Base-by-base conservation (phyloP, 2,113 vertebrate genomes). In the Sinocyclocheilus maitianheensis region DNA sequence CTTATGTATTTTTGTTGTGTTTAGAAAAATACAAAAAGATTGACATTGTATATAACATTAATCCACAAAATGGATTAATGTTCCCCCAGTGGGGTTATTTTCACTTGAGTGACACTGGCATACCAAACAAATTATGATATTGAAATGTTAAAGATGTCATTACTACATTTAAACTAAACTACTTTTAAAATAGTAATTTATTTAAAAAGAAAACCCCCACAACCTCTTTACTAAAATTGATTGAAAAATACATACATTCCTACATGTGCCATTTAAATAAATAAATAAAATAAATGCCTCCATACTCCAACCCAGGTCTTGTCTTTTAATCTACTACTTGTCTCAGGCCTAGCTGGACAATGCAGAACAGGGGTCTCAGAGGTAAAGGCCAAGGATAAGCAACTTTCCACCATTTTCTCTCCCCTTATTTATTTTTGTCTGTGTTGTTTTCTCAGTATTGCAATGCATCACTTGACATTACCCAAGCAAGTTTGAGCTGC, bases 391-490 rank as follows among this genome's bases (percentile, higher is more conserved):
- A 67, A 84, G 88, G 92, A 94, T 89, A 93, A 93, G 91, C 89
- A 94, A 94, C 93, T 92, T 95, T 93, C 92, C 91, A 90, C 88
- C 88, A 80, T 94, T 94, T 94, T 91, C 93, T 90, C 91, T 88
- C 88, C 85, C 67, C 85, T 93, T 95, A 93, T 94, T 95, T 94
- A 93, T 94, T 95, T 94, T 90, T 93, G 92, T 94, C 94, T 93
- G 92, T 93, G 94, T 95, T 85, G 94, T 95, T 96, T 96, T 95
- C 94, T 95, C 94, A 92, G 94, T 93, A 94, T 95, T 93, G 94
- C 94, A 95, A 96, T 92, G 92, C 95, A 96, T 92, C 94, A 95
- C 95, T 96, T 96, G 94, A 96, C 94, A 95, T 96, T 96, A 96
- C 95, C 96, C 96, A 94, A 95, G 95, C 95, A 95, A 93, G 94